Conservation (phyloP, 2,888 invertebrate genomes). For the Epirrhoe alternata region DNA sequence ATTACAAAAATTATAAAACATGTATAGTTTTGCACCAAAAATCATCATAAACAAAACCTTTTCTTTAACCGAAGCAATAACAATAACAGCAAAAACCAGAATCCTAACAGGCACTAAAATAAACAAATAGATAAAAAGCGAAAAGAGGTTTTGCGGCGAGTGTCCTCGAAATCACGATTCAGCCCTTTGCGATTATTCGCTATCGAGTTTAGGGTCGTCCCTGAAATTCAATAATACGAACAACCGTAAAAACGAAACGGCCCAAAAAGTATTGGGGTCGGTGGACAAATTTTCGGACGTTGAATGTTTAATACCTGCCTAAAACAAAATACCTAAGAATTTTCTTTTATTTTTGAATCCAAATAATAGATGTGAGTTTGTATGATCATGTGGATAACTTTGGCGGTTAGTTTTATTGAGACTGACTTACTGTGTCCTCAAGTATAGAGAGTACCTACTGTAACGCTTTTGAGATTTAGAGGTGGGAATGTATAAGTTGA, state of each 20-base stretch:
- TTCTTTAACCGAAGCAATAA: conserved; percentile 32
- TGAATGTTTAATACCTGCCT: conserved; percentile 37
- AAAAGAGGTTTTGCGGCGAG: conserved; percentile 55
- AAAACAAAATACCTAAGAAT: conserved; percentile 18
- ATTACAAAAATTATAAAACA: too few species aligned
- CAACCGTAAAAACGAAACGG: conserved; percentile 51
- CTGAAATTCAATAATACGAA: conserved; percentile 58
- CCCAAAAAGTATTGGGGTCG: conserved; percentile 47
- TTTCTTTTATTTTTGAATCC: conserved; percentile 6
- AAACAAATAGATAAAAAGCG: conserved; percentile 60
- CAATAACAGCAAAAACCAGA: conserved; percentile 45
- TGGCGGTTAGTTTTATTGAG: too few species aligned
- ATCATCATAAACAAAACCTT: conserved; percentile 25
- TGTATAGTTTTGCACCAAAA: conserved; percentile 5
- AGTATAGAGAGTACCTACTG: too few species aligned
- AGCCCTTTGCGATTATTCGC: conserved; percentile 59
- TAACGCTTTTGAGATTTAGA: too few species aligned
- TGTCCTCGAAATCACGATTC: conserved; percentile 60
- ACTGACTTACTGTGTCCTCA: too few species aligned
- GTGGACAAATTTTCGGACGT: conserved; percentile 33
- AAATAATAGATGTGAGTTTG: neutral
- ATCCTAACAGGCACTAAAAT: conserved; percentile 53
- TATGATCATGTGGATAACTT: too few species aligned
- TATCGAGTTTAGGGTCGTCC: conserved; percentile 50
- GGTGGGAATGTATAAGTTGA: too few species aligned